Evolutionary conservation across 1,140 invertebrate species (phyloP).

Genomic region (Halyomorpha halys): DNA sequence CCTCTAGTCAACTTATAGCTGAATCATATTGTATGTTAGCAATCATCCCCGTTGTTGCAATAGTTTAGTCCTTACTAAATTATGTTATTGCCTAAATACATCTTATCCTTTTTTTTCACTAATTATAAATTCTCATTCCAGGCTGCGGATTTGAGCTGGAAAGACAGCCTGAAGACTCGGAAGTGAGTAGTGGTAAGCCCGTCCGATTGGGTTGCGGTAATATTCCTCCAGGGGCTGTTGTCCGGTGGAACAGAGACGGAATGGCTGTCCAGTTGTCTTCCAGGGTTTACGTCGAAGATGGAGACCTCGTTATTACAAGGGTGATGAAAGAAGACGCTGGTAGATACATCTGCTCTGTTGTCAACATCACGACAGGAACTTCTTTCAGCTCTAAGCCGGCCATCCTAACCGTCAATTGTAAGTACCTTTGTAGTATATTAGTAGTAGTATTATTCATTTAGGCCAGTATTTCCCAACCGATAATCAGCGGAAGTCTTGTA

Average conservation of each 20-base stretch:
- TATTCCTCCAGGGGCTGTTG: neutral
- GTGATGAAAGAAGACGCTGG: conserved; percentile 11
- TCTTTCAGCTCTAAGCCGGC: conserved; percentile 11
- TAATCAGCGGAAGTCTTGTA: no score
- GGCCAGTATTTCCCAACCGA: no score
- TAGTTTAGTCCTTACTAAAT: no score
- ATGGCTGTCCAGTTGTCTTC: neutral
- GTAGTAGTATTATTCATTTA: no score
- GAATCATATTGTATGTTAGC: no score
- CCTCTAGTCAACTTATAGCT: no score
- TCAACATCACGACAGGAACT: conserved; percentile 4
- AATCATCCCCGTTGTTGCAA: no score
- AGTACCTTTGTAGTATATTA: conserved; percentile 3
- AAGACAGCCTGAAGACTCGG: conserved; percentile 3
- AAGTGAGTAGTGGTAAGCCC: neutral
- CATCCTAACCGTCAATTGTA: conserved; percentile 13
- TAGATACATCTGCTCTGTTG: conserved; percentile 13
- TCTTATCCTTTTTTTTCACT: no score
- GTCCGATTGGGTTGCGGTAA: neutral
- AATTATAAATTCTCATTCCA: no score
- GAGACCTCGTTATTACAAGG: conserved; percentile 16
- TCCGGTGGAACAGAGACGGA: conserved; percentile 17
- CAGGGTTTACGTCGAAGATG: conserved; percentile 11
- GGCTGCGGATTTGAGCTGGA: neutral
- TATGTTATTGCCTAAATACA: no score